Evolutionary conservation across 2,888 invertebrate genomes (phyloP).

Genomic region (Cataglyphis rosenhaueri): DNA sequence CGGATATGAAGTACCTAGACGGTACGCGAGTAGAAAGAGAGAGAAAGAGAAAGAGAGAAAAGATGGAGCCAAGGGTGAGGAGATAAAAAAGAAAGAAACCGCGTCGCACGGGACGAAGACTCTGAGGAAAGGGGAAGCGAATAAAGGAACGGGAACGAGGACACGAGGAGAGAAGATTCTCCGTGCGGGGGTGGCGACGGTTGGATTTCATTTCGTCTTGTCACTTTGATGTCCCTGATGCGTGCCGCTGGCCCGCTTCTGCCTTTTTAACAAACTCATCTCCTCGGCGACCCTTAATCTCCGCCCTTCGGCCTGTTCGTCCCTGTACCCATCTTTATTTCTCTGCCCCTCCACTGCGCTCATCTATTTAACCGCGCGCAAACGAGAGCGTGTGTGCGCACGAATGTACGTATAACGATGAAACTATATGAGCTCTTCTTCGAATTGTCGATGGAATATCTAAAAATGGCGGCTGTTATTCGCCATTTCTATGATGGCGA

Average conservation of each 20-base stretch:
- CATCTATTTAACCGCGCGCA: slow-evolving; percentile 57
- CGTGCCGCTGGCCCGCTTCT: slow-evolving; percentile 85
- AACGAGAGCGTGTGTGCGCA: slow-evolving; percentile 41
- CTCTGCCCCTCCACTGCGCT: slow-evolving; percentile 62
- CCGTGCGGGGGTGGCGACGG: slow-evolving; percentile 76
- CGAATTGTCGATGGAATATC: slow-evolving; percentile 72
- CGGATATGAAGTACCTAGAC: slow-evolving; percentile 70
- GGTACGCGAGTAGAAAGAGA: slow-evolving; percentile 59
- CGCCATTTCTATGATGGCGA: slow-evolving; percentile 58
- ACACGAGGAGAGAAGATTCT: slow-evolving; percentile 63
- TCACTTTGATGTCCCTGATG: slow-evolving; percentile 86
- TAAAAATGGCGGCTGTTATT: slow-evolving; percentile 69
- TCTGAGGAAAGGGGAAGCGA: slow-evolving; percentile 61
- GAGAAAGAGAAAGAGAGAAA: slow-evolving; percentile 65
- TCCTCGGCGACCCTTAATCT: slow-evolving; percentile 85
- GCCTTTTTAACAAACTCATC: slow-evolving; percentile 86
- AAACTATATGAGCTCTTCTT: slow-evolving; percentile 13
- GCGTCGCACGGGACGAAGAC: slow-evolving; percentile 52
- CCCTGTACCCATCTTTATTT: slow-evolving; percentile 74
- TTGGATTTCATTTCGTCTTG: slow-evolving; percentile 86
- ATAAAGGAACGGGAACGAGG: slow-evolving; percentile 50
- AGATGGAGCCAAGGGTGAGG: slow-evolving; percentile 68
- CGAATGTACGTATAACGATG: slow-evolving; percentile 1
- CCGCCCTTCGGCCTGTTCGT: slow-evolving; percentile 81
- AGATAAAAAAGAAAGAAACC: slow-evolving; percentile 67